phyloP scores from a whole-genome alignment of 2,888 invertebrate genomes.

The Cabera pusaria region DNA sequence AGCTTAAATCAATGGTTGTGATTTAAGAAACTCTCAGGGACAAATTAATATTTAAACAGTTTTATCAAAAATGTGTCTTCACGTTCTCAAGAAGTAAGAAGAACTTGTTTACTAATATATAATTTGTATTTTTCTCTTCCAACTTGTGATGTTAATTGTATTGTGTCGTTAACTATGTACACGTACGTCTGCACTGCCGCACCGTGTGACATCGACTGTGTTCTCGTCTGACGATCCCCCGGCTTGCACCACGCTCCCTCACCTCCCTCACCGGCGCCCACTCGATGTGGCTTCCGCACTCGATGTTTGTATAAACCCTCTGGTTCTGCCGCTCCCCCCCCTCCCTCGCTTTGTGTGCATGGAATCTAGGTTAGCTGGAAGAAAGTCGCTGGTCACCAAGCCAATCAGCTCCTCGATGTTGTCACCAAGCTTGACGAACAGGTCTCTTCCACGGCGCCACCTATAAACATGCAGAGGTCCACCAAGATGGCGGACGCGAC shows the following conservation, averaged over 20 bases:
- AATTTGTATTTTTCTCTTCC: conserved; percentile 41
- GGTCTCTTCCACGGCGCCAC: conserved; percentile 66
- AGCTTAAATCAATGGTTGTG: no score
- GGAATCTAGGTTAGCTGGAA: conserved; percentile 84
- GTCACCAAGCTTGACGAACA: conserved; percentile 86
- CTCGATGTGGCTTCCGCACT: conserved; percentile 53
- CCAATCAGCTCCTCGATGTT: conserved; percentile 86
- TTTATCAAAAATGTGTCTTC: no score
- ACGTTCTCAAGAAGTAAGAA: no score
- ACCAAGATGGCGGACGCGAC: conserved; percentile 83
- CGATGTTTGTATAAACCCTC: conserved; percentile 28
- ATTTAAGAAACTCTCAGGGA: no score
- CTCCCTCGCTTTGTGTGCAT: conserved; percentile 41
- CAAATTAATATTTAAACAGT: no score
- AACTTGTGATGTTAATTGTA: conserved; percentile 73
- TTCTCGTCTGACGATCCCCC: conserved; percentile 51
- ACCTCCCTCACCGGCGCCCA: conserved; percentile 46
- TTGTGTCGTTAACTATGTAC: conserved; percentile 55
- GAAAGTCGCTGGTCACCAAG: conserved; percentile 84
- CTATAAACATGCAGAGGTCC: conserved; percentile 62
- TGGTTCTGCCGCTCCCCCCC: conserved; percentile 24
- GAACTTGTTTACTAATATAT: no score
- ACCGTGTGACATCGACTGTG: conserved; percentile 62
- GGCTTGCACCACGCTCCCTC: conserved; percentile 33
- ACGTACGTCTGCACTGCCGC: conserved; percentile 40